Evolutionary conservation across 2,113 vertebrate genomes (phyloP).

Genomic region (Salvelinus sp.): DNA sequence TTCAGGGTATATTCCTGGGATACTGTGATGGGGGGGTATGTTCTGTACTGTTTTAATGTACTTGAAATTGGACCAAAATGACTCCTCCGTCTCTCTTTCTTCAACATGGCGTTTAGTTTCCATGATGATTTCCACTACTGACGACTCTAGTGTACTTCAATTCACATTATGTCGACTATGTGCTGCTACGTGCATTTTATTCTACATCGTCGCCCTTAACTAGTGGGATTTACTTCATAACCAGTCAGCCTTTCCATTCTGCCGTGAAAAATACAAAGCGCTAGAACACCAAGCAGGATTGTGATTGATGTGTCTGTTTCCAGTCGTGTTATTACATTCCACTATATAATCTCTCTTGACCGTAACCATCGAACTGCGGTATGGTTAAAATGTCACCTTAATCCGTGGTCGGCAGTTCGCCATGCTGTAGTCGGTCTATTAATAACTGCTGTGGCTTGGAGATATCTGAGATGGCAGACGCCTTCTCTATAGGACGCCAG

Average conservation of each 20-base stretch:
- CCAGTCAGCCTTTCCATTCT: neutral
- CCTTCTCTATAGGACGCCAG: constrained; percentile 14
- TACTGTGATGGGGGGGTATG: neutral
- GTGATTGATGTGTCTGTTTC: neutral
- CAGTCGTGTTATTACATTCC: neutral
- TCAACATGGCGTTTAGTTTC: neutral
- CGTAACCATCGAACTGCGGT: neutral
- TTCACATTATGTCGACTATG: neutral
- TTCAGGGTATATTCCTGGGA: neutral
- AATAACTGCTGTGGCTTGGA: constrained; percentile 5
- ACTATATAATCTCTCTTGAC: neutral
- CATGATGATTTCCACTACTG: too few species aligned
- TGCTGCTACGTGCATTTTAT: neutral
- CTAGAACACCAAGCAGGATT: neutral
- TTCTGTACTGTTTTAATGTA: neutral
- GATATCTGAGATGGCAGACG: constrained; percentile 16
- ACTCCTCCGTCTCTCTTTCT: neutral
- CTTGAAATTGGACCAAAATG: neutral
- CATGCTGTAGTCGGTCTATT: constrained; percentile 14
- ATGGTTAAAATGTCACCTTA: neutral
- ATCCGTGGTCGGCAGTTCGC: neutral
- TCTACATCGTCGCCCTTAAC: neutral
- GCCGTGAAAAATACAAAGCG: neutral
- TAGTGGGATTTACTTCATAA: neutral
- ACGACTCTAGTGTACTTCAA: neutral